Conservation (phyloP, 2,113 vertebrate species). For the Solea solea region DNA sequence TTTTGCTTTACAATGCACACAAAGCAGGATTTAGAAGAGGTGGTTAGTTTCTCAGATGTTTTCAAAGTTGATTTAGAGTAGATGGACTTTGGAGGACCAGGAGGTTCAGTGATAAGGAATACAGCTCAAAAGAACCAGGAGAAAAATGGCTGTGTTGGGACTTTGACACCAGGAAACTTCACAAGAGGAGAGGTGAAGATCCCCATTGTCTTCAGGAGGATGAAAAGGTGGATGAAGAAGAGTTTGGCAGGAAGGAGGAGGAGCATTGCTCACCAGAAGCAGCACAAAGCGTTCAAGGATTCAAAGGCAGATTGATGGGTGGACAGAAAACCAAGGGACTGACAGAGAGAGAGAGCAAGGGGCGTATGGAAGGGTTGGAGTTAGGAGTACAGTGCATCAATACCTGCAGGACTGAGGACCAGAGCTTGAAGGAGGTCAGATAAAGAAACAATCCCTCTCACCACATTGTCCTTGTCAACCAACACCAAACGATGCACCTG, state of each 20-base stretch:
- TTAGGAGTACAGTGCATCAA: constrained; percentile 92
- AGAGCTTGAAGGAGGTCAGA: constrained; percentile 97
- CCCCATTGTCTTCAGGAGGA: constrained; percentile 2
- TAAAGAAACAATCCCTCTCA: constrained; percentile 93
- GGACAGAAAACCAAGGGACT: not conserved
- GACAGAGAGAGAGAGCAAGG: constrained; percentile 19
- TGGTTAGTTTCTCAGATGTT: not conserved
- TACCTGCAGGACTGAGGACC: constrained; percentile 95
- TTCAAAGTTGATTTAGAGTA: not conserved
- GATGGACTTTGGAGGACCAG: not conserved
- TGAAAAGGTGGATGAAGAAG: not conserved
- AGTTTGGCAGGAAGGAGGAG: not conserved
- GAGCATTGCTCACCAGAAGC: not conserved
- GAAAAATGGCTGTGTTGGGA: not conserved
- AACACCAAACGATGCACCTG: constrained; percentile 97
- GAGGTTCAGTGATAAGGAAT: not conserved
- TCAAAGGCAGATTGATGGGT: constrained; percentile 4
- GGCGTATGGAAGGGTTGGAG: constrained; percentile 29
- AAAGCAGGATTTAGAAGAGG: not conserved
- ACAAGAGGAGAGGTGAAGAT: not conserved
- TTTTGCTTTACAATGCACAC: constrained; percentile 1
- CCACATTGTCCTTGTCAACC: constrained; percentile 87
- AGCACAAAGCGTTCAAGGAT: constrained; percentile 28
- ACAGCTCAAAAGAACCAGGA: not conserved
- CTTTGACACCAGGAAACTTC: not conserved